A percentile compares a stretch with the other conserved stretches of the same genome.
Conservation (phyloP, 2,797 vertebrate genomes). For the Triplophysa bombifrons region DNA sequence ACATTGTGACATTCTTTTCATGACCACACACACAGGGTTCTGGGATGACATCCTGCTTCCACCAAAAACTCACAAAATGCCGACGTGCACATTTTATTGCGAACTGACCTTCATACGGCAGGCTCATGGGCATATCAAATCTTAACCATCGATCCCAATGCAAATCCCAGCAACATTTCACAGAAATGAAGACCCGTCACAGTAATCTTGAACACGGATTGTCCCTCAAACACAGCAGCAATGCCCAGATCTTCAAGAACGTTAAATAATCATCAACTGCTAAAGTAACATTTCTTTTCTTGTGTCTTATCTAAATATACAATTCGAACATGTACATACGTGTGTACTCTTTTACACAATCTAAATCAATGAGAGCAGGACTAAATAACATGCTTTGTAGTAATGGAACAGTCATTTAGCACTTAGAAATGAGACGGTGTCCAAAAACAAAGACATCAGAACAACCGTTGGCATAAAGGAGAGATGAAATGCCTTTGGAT, state of each 20-base stretch:
- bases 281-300: conserved; percentile 14
- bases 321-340: conserved; percentile 40
- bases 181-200: conserved; percentile 52
- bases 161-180: conserved; percentile 52
- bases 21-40: conserved; percentile 9
- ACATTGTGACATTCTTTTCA: conserved; percentile 56
- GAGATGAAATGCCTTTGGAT: neutral
- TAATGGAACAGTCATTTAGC: conserved; percentile 7
- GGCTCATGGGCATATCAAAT: neutral
- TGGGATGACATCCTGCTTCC: conserved; percentile 45
- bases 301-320: conserved; percentile 39
- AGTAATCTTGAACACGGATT: conserved; percentile 29
- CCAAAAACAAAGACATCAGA: neutral
- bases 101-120: neutral
- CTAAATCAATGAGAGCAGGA: conserved; percentile 2
- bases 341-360: conserved; percentile 12
- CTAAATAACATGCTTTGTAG: conserved; percentile 13
- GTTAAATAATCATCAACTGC: conserved; percentile 35
- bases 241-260: conserved; percentile 18
- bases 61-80: neutral
- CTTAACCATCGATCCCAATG: neutral
- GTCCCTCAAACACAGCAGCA: conserved; percentile 24
- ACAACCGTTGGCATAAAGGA: neutral
- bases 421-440: neutral
- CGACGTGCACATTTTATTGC: neutral